These are phyloP conservation scores for Luperina nickerlii DNA, from an alignment of 2,888 invertebrate genomes.

Conservation along the genomic window DNA sequence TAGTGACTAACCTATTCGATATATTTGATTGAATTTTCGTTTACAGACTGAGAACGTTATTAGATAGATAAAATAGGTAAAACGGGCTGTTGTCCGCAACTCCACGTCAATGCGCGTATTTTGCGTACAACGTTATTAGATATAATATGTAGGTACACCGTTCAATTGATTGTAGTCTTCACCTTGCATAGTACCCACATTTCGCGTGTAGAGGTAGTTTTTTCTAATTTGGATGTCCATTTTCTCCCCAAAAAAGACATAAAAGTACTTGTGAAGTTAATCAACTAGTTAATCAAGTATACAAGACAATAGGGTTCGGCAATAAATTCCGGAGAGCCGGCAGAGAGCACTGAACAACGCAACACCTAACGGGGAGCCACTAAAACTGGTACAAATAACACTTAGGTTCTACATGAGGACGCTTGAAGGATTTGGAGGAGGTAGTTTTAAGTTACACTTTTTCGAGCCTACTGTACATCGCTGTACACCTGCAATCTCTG, in stretches of 20 bases:
- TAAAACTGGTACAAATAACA: constrained; percentile 71
- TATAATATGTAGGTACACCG: too few relatives aligned
- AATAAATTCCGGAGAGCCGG: constrained; percentile 49
- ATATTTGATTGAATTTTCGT: neutral
- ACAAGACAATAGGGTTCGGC: constrained; percentile 51
- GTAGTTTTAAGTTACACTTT: too few relatives aligned
- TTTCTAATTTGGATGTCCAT: neutral
- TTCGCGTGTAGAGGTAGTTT: neutral
- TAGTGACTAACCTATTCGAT: neutral
- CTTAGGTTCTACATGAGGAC: constrained; percentile 32
- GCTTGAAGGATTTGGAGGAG: constrained; percentile 48
- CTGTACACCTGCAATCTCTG: too few relatives aligned
- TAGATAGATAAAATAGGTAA: too few relatives aligned
- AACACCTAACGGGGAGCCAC: constrained; percentile 67
- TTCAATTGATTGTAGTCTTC: neutral
- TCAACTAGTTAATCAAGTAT: constrained; percentile 61
- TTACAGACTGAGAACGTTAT: neutral
- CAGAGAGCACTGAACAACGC: constrained; percentile 24
- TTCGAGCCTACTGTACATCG: too few relatives aligned
- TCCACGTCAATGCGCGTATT: too few relatives aligned
- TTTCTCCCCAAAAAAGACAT: constrained; percentile 6
- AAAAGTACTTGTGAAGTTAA: constrained; percentile 50
- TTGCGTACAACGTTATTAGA: too few relatives aligned
- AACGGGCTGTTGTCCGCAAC: too few relatives aligned
- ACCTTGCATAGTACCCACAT: neutral